Conservation (phyloP, 2,113 vertebrate species). For the Albula goreensis region DNA sequence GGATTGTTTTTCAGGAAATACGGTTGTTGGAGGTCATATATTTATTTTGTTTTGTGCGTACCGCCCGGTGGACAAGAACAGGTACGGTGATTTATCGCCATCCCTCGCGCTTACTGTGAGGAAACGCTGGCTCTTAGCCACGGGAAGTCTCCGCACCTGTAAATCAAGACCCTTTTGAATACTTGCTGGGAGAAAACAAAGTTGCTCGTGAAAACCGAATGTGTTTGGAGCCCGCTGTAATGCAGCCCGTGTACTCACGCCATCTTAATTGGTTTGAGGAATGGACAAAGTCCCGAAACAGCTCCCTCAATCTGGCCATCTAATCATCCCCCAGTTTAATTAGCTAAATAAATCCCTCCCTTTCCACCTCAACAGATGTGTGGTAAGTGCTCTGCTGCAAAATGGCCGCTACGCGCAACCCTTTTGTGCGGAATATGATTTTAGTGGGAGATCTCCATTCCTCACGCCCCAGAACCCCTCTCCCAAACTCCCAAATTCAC, state of each 20-base stretch:
- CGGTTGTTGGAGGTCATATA: neutral
- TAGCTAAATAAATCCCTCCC: neutral
- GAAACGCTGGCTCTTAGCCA: neutral
- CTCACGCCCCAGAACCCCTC: too few relatives aligned
- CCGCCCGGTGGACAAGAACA: neutral
- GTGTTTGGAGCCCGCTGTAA: neutral
- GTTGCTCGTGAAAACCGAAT: neutral
- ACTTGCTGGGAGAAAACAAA: neutral
- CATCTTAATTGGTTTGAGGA: neutral
- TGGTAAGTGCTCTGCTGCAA: neutral
- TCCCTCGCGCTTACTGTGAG: neutral
- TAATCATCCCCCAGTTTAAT: neutral
- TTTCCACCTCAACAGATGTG: neutral
- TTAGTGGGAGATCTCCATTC: too few relatives aligned
- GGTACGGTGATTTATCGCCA: neutral
- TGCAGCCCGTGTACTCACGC: neutral
- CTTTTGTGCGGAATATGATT: too few relatives aligned
- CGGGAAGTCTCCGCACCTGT: neutral
- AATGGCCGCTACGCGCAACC: neutral
- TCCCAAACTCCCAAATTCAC: too few relatives aligned
- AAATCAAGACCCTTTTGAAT: neutral
- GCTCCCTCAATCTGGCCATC: neutral
- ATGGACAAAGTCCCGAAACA: neutral
- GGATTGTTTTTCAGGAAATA: neutral
- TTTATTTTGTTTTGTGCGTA: neutral